Percentiles rank a stretch among this genome's conserved stretches.
phyloP scores from a whole-genome alignment of 2,113 vertebrate species.

The Sturnus vulgaris region DNA sequence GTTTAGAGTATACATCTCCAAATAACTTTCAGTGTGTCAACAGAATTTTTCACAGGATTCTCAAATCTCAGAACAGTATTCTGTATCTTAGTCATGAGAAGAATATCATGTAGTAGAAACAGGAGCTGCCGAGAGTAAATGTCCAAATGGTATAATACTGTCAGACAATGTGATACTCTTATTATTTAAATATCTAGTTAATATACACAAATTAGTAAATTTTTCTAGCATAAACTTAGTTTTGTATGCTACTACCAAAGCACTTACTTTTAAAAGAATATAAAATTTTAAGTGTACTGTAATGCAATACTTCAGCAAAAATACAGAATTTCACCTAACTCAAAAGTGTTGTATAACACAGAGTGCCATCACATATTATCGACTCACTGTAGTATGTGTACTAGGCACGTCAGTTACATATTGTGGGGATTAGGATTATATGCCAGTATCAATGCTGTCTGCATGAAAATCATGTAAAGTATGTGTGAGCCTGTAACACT shows the following conservation, averaged over 20 bases:
- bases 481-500: neutral
- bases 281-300: neutral
- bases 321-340: neutral
- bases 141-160: neutral
- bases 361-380: neutral
- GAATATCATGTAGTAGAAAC: neutral
- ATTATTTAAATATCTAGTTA: neutral
- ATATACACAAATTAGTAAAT: neutral
- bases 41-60: neutral
- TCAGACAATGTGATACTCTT: neutral
- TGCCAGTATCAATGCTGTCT: neutral
- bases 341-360: neutral
- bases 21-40: neutral
- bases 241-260: neutral
- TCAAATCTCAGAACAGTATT: neutral
- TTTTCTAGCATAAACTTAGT: neutral
- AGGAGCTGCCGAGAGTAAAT: neutral
- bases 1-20: neutral
- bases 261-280: neutral
- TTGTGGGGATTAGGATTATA: neutral
- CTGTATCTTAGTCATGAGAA: neutral
- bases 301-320: neutral
- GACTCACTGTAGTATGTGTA: neutral
- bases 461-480: neutral
- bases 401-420: neutral